These are phyloP conservation scores for Porites divaricata DNA, from an alignment of 92 coral and sea anemone species.

Conservation along the genomic window DNA sequence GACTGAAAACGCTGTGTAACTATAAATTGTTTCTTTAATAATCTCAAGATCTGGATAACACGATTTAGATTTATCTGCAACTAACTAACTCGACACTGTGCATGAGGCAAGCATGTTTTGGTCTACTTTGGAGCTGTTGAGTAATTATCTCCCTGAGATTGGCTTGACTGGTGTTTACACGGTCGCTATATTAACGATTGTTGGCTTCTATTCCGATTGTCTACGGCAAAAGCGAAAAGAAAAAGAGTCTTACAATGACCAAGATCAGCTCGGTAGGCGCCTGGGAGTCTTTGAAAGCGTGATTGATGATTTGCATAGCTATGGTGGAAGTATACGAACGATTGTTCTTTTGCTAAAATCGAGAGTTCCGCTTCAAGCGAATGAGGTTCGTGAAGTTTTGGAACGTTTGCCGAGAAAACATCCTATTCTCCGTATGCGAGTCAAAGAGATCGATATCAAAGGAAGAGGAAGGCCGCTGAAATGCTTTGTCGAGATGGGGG, in stretches of 20 bases:
- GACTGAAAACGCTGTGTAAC: too few relatives aligned
- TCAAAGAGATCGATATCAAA: conserved; percentile 29
- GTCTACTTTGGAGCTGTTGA: conserved; percentile 64
- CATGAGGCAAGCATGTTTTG: conserved; percentile 26
- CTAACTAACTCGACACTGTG: not conserved
- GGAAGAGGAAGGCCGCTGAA: conserved; percentile 41
- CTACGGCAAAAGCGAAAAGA: conserved; percentile 28
- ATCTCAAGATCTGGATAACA: not conserved
- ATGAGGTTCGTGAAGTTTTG: conserved; percentile 49
- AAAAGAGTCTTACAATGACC: conserved; percentile 13
- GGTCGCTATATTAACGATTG: conserved; percentile 49
- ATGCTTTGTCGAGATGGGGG: conserved; percentile 63
- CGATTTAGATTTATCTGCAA: not conserved
- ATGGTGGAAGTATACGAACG: conserved; percentile 60
- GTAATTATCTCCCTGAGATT: conserved; percentile 53
- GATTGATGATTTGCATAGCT: conserved; percentile 56
- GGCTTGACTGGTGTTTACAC: conserved; percentile 76
- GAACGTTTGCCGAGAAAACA: conserved; percentile 53
- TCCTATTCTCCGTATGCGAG: conserved; percentile 64
- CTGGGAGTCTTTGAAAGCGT: conserved; percentile 58
- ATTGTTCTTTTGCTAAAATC: conserved; percentile 59
- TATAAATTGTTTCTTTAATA: too few relatives aligned
- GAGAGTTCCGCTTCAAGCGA: conserved; percentile 27
- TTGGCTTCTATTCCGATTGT: conserved; percentile 45
- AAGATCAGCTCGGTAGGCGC: conserved; percentile 36